Conservation (phyloP, 1,140 invertebrate genomes). For the Leptinotarsa lineolata region DNA sequence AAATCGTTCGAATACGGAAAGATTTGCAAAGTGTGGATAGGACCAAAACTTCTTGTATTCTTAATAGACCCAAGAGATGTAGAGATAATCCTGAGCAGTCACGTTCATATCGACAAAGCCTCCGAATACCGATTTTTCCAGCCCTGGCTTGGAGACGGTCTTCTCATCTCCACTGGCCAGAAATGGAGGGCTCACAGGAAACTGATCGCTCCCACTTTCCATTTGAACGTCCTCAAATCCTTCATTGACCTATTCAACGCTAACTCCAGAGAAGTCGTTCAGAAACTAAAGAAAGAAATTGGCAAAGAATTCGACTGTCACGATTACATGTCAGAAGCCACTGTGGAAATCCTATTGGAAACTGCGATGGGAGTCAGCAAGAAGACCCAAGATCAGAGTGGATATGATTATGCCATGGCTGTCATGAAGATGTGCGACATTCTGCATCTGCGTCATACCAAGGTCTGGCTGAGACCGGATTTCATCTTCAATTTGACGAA, state of each 20-base stretch:
- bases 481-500: conserved; percentile 80
- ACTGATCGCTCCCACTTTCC: conserved; percentile 82
- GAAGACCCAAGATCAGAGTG: conserved; percentile 73
- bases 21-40: conserved; percentile 73
- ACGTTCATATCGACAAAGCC: conserved; percentile 83
- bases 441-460: conserved; percentile 79
- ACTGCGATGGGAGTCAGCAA: conserved; percentile 83
- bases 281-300: conserved; percentile 67
- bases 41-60: conserved; percentile 73
- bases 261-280: conserved; percentile 72
- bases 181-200: conserved; percentile 82
- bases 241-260: conserved; percentile 82
- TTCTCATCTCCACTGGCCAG: conserved; percentile 78
- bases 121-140: conserved; percentile 69
- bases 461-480: conserved; percentile 81
- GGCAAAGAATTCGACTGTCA: conserved; percentile 75
- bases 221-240: conserved; percentile 79
- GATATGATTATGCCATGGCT: conserved; percentile 80
- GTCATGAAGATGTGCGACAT: conserved; percentile 87
- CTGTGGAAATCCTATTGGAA: conserved; percentile 80
- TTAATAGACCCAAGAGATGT: conserved; percentile 74
- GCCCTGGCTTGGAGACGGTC: conserved; percentile 87
- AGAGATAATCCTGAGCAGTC: conserved; percentile 74
- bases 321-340: conserved; percentile 83
- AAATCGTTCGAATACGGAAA: conserved; percentile 63